Conservation (phyloP, 1,140 invertebrate genomes). For the Cotesia typhae region DNA sequence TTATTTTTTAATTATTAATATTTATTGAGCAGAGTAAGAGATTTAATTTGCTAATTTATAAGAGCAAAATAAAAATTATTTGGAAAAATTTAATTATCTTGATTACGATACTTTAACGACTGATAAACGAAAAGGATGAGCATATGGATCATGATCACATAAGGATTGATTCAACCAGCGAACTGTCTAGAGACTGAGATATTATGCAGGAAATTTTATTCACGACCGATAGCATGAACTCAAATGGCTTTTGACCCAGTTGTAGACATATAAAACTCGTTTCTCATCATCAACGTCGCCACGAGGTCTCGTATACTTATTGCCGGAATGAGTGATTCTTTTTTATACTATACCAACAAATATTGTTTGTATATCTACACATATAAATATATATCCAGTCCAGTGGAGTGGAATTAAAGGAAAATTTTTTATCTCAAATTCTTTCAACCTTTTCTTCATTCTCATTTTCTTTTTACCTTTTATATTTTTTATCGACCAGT, state of each 20-base stretch:
- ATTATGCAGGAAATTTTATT: background rate
- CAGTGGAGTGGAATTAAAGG: background rate
- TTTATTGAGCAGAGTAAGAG: too few relatives aligned
- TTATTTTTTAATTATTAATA: too few relatives aligned
- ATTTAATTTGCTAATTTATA: too few relatives aligned
- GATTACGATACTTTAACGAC: background rate
- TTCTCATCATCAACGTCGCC: conserved; percentile 2
- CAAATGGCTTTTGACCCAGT: conserved; percentile 1
- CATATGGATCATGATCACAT: background rate
- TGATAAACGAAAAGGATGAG: background rate
- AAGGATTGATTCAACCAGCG: background rate
- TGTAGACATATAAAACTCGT: background rate
- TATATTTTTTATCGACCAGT: background rate
- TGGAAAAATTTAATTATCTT: too few relatives aligned
- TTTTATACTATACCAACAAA: background rate
- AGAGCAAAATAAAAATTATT: too few relatives aligned
- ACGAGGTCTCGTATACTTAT: background rate
- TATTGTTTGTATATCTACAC: background rate
- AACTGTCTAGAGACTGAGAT: background rate
- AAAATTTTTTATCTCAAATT: background rate
- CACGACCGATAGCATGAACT: conserved; percentile 6
- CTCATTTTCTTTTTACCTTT: too few relatives aligned
- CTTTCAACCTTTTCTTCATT: background rate
- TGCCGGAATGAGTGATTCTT: background rate
- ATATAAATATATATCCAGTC: background rate